Evolutionary conservation across 2,113 vertebrate genomes (phyloP).

Genomic region (Dromaius novaehollandiae): DNA sequence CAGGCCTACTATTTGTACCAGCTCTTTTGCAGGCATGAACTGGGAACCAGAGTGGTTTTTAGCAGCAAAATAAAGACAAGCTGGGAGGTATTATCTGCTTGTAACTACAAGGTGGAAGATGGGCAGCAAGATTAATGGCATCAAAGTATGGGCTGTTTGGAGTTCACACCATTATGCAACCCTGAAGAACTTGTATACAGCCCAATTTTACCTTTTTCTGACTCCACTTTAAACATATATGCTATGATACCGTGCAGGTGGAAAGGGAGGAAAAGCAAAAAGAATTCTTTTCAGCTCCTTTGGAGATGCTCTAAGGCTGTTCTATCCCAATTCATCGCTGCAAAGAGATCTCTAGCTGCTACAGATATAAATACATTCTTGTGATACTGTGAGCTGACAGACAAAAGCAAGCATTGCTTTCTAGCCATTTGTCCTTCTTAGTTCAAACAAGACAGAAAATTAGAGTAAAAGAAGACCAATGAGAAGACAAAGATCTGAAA

Average conservation of each 20-base stretch:
- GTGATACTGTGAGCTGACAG: not conserved
- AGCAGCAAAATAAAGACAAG: not conserved
- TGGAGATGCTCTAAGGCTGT: not conserved
- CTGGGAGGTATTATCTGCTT: not conserved
- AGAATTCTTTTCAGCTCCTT: not conserved
- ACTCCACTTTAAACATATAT: not conserved
- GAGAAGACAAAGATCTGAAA: constrained; percentile 56
- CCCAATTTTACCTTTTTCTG: not conserved
- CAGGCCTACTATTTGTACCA: not conserved
- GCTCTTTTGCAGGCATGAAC: fast-evolving
- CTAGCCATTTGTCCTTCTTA: constrained; percentile 35
- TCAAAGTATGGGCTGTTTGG: not conserved
- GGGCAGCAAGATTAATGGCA: not conserved
- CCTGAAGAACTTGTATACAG: not conserved
- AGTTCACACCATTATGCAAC: not conserved
- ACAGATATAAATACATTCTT: not conserved
- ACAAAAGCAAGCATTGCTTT: not conserved
- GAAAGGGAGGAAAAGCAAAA: not conserved
- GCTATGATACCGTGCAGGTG: not conserved
- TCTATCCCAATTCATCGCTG: not conserved
- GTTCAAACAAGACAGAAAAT: constrained; percentile 56
- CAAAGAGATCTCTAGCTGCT: constrained; percentile 5
- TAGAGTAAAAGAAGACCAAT: constrained; percentile 35
- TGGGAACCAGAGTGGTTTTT: not conserved
- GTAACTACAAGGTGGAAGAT: not conserved